Evolutionary conservation across 1,140 invertebrate species (phyloP).

Genomic region (Magallana ariakensis): DNA sequence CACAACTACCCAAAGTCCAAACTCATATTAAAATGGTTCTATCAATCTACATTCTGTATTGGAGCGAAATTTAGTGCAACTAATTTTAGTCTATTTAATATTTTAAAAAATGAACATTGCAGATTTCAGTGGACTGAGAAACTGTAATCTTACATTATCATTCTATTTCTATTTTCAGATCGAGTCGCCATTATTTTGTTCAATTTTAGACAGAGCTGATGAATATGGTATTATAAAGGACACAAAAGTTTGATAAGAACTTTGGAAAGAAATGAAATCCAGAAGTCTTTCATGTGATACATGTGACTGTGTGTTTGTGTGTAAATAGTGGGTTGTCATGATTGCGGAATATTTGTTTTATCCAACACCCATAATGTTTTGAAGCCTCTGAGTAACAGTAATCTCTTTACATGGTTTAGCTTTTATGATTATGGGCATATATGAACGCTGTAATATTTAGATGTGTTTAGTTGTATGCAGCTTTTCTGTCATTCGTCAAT

Average conservation of each 20-base stretch:
- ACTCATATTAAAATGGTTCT: too few species aligned
- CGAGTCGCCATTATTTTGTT: conserved; percentile 93
- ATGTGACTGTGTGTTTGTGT: conserved; percentile 5
- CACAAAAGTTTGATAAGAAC: conserved; percentile 21
- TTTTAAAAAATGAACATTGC: neutral
- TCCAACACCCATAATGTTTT: neutral
- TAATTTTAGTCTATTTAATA: neutral
- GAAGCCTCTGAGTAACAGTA: neutral
- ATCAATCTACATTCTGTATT: too few species aligned
- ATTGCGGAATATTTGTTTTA: neutral
- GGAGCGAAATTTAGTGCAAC: neutral
- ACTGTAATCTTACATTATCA: neutral
- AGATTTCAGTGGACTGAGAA: too few species aligned
- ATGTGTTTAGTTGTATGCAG: too few species aligned
- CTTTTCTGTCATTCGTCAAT: too few species aligned
- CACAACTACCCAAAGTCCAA: too few species aligned
- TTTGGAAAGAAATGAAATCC: neutral
- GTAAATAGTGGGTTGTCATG: neutral
- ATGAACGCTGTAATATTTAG: too few species aligned
- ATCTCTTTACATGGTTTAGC: too few species aligned
- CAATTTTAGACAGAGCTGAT: conserved; percentile 84
- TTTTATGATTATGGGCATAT: too few species aligned
- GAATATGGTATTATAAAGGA: conserved; percentile 69
- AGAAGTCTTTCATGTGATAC: conserved; percentile 21
- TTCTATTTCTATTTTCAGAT: conserved; percentile 81